Percentiles rank a stretch among this genome's conserved stretches.
Conservation (phyloP, 2,888 invertebrate species). For the Agrilus biguttatus region DNA sequence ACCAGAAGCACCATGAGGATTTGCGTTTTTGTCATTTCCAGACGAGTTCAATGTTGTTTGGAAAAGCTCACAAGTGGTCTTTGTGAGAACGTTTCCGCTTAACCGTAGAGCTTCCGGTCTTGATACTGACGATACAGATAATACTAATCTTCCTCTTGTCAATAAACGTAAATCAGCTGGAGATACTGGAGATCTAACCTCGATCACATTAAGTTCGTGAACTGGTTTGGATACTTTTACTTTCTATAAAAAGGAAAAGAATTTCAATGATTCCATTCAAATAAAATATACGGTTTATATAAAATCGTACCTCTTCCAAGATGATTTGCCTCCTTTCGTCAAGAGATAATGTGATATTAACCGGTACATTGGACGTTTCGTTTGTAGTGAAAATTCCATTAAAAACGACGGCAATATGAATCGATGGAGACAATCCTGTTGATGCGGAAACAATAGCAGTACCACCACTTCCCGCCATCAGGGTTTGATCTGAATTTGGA, state of each 20-base stretch:
- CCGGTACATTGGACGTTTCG: slow-evolving; percentile 48
- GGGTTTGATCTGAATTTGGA: slow-evolving; percentile 38
- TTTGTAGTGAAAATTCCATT: slow-evolving; percentile 62
- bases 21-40: slow-evolving; percentile 20
- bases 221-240: slow-evolving; percentile 58
- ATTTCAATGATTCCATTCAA: not conserved
- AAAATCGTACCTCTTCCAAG: slow-evolving; percentile 48
- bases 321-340: slow-evolving; percentile 60
- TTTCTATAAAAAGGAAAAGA: slow-evolving; percentile 29
- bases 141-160: slow-evolving; percentile 58
- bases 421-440: slow-evolving; percentile 63
- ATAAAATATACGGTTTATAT: slow-evolving; percentile 1
- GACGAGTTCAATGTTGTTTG: slow-evolving; percentile 50
- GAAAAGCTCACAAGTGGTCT: slow-evolving; percentile 67
- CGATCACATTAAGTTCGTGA: slow-evolving; percentile 60
- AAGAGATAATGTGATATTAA: slow-evolving; percentile 54
- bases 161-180: slow-evolving; percentile 61
- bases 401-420: slow-evolving; percentile 67
- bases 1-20: slow-evolving; percentile 39
- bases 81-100: slow-evolving; percentile 55
- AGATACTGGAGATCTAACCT: slow-evolving; percentile 64
- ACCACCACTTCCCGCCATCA: slow-evolving; percentile 56
- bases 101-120: slow-evolving; percentile 49
- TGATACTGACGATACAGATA: slow-evolving; percentile 55
- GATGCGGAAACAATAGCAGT: slow-evolving; percentile 76